These are phyloP conservation scores for Ceyx cyanopectus DNA, from an alignment of 2,113 vertebrate species.

Conservation along the genomic window DNA sequence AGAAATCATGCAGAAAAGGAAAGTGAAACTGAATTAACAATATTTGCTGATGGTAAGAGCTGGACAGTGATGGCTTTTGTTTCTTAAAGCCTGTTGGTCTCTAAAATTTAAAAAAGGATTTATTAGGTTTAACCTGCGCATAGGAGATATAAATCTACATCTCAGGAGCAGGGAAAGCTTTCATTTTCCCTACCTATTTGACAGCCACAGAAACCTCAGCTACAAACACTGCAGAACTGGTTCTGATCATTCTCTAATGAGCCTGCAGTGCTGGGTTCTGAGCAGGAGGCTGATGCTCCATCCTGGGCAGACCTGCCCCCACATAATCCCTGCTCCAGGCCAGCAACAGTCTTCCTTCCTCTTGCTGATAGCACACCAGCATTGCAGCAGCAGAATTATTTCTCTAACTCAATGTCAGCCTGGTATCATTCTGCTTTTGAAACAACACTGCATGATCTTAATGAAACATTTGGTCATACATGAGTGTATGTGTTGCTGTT, in stretches of 20 bases:
- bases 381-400: not conserved
- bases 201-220: not conserved
- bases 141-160: not conserved
- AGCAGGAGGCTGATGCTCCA: not conserved
- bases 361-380: not conserved
- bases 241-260: not conserved
- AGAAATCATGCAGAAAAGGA: not conserved
- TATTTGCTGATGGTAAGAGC: not conserved
- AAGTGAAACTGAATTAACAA: not conserved
- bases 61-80: not conserved
- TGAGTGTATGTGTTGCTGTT: not conserved
- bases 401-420: not conserved
- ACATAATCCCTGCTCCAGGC: not conserved
- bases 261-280: rapidly evolving
- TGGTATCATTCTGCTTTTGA: not conserved
- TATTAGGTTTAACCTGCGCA: not conserved
- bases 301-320: not conserved
- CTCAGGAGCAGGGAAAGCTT: not conserved
- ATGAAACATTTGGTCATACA: not conserved
- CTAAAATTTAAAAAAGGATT: not conserved
- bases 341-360: rapidly evolving
- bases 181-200: not conserved
- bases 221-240: not conserved
- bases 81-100: not conserved
- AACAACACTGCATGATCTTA: not conserved